Percentiles rank a stretch among this genome's conserved stretches.
These are phyloP conservation scores for Zaprionus davidi DNA, from an alignment of 1,140 invertebrate genomes.

Conservation along the genomic window DNA sequence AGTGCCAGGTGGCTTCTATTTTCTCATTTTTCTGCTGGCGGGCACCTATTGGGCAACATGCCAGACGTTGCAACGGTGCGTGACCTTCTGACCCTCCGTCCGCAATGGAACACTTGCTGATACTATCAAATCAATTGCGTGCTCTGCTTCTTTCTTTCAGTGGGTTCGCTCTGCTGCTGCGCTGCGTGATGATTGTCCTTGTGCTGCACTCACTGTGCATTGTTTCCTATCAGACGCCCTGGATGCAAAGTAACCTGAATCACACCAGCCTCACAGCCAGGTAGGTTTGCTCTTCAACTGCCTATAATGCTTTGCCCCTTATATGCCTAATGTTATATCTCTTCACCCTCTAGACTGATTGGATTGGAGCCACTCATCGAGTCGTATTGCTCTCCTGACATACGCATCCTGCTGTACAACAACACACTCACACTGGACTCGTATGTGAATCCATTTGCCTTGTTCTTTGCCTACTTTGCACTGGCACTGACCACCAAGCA, in stretches of 20 bases:
- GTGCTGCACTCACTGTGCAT: conserved; percentile 90
- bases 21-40: conserved; percentile 92
- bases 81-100: conserved; percentile 27
- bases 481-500: conserved; percentile 89
- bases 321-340: conserved; percentile 8
- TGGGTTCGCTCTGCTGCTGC: conserved; percentile 90
- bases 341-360: conserved; percentile 86
- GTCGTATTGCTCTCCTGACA: conserved; percentile 85
- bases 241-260: conserved; percentile 89
- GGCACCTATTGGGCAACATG: conserved; percentile 96
- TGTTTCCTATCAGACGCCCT: conserved; percentile 95
- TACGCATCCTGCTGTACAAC: conserved; percentile 87
- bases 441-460: conserved; percentile 90
- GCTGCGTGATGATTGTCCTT: conserved; percentile 90
- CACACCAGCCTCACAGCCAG: conserved; percentile 88
- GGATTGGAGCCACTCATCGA: conserved; percentile 87
- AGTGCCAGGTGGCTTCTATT: conserved; percentile 92
- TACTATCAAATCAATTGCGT: conserved; percentile 43
- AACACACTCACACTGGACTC: conserved; percentile 88
- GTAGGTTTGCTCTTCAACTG: conserved; percentile 78
- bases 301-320: not conserved
- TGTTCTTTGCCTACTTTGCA: conserved; percentile 91
- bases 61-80: conserved; percentile 87
- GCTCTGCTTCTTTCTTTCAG: conserved; percentile 58
- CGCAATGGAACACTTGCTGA: conserved; percentile 2